A percentile compares a stretch with the other conserved stretches of the same genome.
Evolutionary conservation across 2,113 vertebrate genomes (phyloP).

Genomic region (Circaetus cinerascens): DNA sequence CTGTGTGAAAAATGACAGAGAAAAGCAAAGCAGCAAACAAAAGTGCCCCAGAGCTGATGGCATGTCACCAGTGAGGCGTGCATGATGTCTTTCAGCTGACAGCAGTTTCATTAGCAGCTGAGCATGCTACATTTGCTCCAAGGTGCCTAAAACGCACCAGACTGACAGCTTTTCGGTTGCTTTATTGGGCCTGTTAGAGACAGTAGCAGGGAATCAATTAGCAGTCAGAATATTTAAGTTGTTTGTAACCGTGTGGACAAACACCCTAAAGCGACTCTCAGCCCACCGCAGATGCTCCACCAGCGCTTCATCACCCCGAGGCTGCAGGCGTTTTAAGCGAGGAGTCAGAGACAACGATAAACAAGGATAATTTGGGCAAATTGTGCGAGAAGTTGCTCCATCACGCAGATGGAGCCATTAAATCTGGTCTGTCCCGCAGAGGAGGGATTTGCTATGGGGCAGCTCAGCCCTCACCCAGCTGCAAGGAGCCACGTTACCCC

Average conservation of each 20-base stretch:
- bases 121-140: not conserved
- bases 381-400: not conserved
- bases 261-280: not conserved
- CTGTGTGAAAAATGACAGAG: not conserved
- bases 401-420: not conserved
- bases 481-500: not conserved
- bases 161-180: not conserved
- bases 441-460: not conserved
- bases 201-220: not conserved
- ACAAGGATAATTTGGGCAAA: not conserved
- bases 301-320: not conserved
- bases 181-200: not conserved
- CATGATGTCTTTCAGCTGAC: not conserved
- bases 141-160: not conserved
- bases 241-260: not conserved
- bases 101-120: not conserved
- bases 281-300: not conserved
- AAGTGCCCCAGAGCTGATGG: not conserved
- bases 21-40: not conserved
- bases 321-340: not conserved
- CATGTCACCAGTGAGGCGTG: not conserved
- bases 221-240: not conserved
- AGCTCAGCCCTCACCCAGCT: not conserved
- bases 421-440: rapidly evolving
- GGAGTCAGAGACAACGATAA: not conserved